Evolutionary conservation across 2,113 vertebrate genomes (phyloP).

Genomic region (Eretmochelys imbricata): DNA sequence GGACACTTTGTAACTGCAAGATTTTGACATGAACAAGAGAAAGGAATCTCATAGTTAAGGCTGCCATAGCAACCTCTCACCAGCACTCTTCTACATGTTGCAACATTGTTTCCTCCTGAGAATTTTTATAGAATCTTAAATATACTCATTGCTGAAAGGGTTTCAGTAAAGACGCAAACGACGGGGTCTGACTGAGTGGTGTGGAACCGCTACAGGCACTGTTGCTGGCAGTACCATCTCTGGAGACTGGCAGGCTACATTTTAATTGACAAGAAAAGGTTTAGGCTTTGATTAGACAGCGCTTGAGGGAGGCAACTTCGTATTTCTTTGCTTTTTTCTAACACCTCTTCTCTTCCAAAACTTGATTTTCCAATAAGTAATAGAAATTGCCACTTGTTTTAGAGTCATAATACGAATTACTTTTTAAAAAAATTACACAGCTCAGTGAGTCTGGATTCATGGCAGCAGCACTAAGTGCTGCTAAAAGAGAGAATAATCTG

Average conservation of each 20-base stretch:
- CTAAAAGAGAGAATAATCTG: background rate
- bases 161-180: background rate
- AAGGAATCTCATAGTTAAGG: conserved; percentile 55
- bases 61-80: conserved; percentile 74
- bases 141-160: background rate
- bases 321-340: background rate
- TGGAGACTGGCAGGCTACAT: conserved; percentile 2
- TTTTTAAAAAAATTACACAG: background rate
- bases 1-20: background rate
- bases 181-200: background rate
- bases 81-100: conserved; percentile 38
- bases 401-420: background rate
- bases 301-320: background rate
- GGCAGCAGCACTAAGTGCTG: background rate
- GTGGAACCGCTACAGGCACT: background rate
- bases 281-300: background rate
- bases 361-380: background rate
- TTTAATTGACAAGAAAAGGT: conserved; percentile 18
- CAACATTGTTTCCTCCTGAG: conserved; percentile 23
- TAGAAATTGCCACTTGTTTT: background rate
- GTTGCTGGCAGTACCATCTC: background rate
- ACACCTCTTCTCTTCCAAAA: background rate
- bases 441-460: background rate
- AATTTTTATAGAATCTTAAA: conserved; percentile 20
- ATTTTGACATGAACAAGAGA: conserved; percentile 39